phyloP scores from a whole-genome alignment of 2,113 vertebrate species.

The Papio anubis region DNA sequence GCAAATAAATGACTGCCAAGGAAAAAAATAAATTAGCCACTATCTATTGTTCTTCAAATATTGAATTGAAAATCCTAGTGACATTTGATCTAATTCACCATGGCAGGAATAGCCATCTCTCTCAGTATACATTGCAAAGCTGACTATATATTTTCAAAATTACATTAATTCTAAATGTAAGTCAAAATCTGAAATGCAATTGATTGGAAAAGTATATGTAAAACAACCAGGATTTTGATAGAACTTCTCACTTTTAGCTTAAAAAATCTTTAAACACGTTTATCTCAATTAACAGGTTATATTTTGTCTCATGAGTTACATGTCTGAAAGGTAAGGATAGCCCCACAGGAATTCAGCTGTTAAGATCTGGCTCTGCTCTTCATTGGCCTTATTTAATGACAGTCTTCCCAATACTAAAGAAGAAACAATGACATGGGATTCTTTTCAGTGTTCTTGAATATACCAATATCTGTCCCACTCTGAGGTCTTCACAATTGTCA shows the following conservation, averaged over 20 bases:
- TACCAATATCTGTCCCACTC: not conserved
- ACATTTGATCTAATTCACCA: not conserved
- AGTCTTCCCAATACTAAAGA: not conserved
- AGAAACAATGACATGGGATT: not conserved
- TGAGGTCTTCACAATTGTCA: not conserved
- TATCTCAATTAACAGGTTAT: not conserved
- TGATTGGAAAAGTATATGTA: not conserved
- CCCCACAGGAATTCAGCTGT: not conserved
- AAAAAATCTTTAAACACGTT: not conserved
- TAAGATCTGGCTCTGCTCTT: not conserved
- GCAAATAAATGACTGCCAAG: not conserved
- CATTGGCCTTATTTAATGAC: not conserved
- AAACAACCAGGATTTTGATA: not conserved
- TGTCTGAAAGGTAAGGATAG: not conserved
- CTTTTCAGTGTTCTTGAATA: not conserved
- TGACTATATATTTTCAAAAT: not conserved
- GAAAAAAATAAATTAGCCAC: not conserved
- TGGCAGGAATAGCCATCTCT: not conserved
- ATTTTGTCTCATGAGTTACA: not conserved
- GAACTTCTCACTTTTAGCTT: not conserved
- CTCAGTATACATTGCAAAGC: not conserved
- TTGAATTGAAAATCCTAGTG: not conserved
- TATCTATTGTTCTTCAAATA: not conserved
- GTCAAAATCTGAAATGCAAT: not conserved
- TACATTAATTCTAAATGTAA: not conserved